These are phyloP conservation scores for Falco cherrug DNA, from an alignment of 2,797 vertebrate genomes.

Conservation along the genomic window DNA sequence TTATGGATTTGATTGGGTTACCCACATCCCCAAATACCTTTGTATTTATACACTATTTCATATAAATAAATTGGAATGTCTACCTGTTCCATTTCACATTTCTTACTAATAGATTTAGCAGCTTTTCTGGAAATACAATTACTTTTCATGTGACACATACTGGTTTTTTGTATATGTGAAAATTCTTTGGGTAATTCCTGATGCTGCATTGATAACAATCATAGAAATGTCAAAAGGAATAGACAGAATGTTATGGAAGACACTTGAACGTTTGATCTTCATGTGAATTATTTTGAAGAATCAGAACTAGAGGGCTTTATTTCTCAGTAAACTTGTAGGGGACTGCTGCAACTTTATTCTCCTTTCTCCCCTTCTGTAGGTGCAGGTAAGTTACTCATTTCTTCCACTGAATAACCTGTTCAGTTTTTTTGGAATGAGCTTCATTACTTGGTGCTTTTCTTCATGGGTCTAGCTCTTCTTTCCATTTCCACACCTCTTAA, in stretches of 20 bases:
- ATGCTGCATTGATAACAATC: neutral
- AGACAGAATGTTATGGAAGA: neutral
- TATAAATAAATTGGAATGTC: neutral
- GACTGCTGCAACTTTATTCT: neutral
- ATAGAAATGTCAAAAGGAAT: neutral
- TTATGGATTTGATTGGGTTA: neutral
- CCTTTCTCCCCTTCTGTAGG: neutral
- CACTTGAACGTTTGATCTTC: neutral
- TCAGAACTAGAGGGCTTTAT: neutral
- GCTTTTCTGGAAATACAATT: neutral
- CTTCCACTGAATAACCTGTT: neutral
- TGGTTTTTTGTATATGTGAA: neutral
- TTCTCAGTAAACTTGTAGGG: neutral
- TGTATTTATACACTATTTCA: neutral
- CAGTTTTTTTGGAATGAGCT: neutral
- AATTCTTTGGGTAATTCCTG: neutral
- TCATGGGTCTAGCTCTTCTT: neutral
- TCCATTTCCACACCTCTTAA: neutral
- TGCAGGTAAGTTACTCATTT: slow-evolving; percentile 52
- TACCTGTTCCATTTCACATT: neutral
- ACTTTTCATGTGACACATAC: neutral
- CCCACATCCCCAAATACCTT: neutral
- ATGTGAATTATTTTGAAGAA: neutral
- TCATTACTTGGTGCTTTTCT: neutral
- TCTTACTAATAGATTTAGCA: neutral